Evolutionary conservation across 2,888 invertebrate species (phyloP), one percentile per base, ranked within the genome.

Genomic region (Cheiracanthium punctorium): DNA sequence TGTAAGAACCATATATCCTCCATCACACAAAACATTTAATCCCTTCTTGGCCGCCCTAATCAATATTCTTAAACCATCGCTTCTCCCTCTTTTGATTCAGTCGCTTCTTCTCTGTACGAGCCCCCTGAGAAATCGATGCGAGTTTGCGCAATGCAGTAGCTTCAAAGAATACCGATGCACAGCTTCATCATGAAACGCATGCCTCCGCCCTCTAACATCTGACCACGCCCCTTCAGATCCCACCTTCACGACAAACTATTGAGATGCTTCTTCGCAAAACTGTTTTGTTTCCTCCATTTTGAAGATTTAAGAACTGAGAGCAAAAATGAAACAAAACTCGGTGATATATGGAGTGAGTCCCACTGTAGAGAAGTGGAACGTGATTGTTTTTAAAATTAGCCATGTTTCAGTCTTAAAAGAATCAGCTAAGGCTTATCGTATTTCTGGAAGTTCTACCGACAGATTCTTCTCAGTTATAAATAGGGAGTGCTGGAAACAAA

Each of bases 71-170:
- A n/a, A n/a, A 24, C 12, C 29, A 5, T n/a, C 30, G 30, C 30
- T 67, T 14, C 32, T 7, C 2, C 32, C 2, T 32, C n/a, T 14
- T 29, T 30, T n/a, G 28, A 41, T 52, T 37, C 80, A 33, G 64
- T 20, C 10, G 4, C 37, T 37, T 37, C 12, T 37, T 37, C 37
- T 37, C 14, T 48, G 14, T 17, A 24, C 1, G 24, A 20, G 58
- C 24, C 24, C 24, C 58, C 58, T 5, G 12, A 20, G 58, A 37
- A 67, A 84, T 85, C 84, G 79, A 85, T 85, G 76, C 67, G 32
- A 28, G 73, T 74, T 58, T 85, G 84, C 84, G 84, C 84, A 85
- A 79, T 85, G 84, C 84, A 52, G 82, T 77, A 77, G 77, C 72
- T 58, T 58, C 58, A 58, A 58, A 58, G 58, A 58, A 58, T 58